phyloP scores from a whole-genome alignment of 64 coral and sea anemone species.

The Trachythela sp. region DNA sequence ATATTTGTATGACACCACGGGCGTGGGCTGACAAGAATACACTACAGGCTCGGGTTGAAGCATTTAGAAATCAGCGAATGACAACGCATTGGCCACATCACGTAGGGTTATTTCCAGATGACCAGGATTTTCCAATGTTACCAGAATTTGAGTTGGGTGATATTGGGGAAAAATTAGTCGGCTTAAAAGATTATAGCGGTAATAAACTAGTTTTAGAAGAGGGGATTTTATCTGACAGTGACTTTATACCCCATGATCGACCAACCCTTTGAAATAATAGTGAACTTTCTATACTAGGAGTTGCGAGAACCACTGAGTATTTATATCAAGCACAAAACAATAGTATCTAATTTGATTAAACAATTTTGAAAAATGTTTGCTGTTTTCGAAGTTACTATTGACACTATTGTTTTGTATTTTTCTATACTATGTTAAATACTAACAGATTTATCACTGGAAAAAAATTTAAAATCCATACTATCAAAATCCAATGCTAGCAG shows the following conservation, averaged over 20 bases:
- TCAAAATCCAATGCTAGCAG: too few species aligned
- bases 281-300: too few species aligned
- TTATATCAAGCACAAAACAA: too few species aligned
- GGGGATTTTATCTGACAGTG: background rate
- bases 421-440: too few species aligned
- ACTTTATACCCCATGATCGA: background rate
- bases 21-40: background rate
- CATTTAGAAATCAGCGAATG: background rate
- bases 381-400: too few species aligned
- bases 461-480: too few species aligned
- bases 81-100: slow-evolving; percentile 18
- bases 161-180: background rate
- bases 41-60: background rate
- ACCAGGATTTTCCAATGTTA: background rate
- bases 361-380: too few species aligned
- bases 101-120: background rate
- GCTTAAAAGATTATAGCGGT: background rate
- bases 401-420: too few species aligned
- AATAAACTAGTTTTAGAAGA: background rate
- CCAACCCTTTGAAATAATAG: too few species aligned
- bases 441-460: too few species aligned
- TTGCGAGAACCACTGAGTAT: too few species aligned
- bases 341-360: too few species aligned
- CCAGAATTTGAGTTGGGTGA: background rate
- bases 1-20: background rate